Evolutionary conservation across 2,113 vertebrate species (phyloP).

Genomic region (Chelonoidis abingdonii): DNA sequence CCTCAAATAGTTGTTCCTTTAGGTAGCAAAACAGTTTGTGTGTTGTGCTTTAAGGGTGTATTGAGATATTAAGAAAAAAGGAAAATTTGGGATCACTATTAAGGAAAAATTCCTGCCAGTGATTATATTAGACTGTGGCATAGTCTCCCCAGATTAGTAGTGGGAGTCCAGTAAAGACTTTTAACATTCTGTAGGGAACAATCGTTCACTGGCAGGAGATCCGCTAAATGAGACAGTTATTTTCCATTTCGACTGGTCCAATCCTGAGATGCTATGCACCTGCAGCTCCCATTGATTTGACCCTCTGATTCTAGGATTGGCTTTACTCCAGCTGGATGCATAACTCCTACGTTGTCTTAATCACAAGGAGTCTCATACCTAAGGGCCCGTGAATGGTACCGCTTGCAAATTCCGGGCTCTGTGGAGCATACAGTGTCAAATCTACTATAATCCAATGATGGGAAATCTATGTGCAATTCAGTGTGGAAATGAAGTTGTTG

Average conservation of each 20-base stretch:
- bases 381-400: neutral
- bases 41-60: neutral
- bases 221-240: neutral
- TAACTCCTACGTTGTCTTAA: neutral
- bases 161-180: neutral
- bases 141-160: neutral
- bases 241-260: neutral
- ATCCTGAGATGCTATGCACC: neutral
- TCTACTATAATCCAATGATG: neutral
- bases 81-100: neutral
- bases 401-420: neutral
- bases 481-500: neutral
- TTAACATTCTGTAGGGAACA: neutral
- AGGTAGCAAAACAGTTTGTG: neutral
- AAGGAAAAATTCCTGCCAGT: neutral
- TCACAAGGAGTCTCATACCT: neutral
- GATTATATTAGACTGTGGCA: neutral
- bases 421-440: neutral
- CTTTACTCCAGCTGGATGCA: neutral
- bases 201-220: neutral
- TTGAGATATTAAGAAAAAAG: neutral
- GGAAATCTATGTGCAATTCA: neutral
- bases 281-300: rapidly evolving
- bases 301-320: neutral
- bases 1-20: neutral